phyloP scores from a whole-genome alignment of 2,797 vertebrate genomes.

The Neoniphon sammara region DNA sequence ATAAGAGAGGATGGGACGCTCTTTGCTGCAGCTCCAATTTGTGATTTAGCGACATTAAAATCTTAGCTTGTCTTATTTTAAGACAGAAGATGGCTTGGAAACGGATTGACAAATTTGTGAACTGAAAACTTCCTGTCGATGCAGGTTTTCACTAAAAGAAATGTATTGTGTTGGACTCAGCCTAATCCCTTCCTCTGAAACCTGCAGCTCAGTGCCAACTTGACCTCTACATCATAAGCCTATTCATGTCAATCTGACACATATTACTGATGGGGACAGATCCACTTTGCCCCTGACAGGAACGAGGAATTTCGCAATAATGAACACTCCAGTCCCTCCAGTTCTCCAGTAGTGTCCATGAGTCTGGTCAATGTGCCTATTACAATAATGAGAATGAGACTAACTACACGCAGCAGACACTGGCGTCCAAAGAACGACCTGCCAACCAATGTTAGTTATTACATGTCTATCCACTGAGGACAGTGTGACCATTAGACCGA shows the following conservation, averaged over 20 bases:
- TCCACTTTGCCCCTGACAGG: constrained; percentile 77
- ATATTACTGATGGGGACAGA: constrained; percentile 72
- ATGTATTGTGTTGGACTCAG: constrained; percentile 49
- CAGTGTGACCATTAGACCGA: constrained; percentile 64
- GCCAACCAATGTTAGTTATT: constrained; percentile 74
- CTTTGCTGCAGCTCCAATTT: too few relatives aligned
- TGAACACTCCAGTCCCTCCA: constrained; percentile 77
- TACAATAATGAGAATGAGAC: constrained; percentile 75
- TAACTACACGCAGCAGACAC: constrained; percentile 70
- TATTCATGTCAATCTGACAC: constrained; percentile 79
- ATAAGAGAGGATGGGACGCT: too few relatives aligned
- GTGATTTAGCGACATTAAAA: too few relatives aligned
- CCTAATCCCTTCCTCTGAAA: constrained; percentile 71
- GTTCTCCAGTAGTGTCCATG: constrained; percentile 59
- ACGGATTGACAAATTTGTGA: background rate
- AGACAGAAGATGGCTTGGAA: too few relatives aligned
- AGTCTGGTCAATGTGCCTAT: constrained; percentile 67
- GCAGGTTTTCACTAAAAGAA: constrained; percentile 33
- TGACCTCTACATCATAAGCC: constrained; percentile 79
- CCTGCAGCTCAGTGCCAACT: constrained; percentile 68
- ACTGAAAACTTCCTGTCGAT: constrained; percentile 8
- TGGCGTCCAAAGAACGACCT: constrained; percentile 68
- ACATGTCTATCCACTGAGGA: constrained; percentile 52
- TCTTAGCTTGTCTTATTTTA: too few relatives aligned
- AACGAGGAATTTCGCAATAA: constrained; percentile 76